A percentile compares a stretch with the other conserved stretches of the same genome.
These are phyloP conservation scores for Neotragus pygmaeus DNA, from an alignment of 2,113 vertebrate genomes.

Conservation along the genomic window DNA sequence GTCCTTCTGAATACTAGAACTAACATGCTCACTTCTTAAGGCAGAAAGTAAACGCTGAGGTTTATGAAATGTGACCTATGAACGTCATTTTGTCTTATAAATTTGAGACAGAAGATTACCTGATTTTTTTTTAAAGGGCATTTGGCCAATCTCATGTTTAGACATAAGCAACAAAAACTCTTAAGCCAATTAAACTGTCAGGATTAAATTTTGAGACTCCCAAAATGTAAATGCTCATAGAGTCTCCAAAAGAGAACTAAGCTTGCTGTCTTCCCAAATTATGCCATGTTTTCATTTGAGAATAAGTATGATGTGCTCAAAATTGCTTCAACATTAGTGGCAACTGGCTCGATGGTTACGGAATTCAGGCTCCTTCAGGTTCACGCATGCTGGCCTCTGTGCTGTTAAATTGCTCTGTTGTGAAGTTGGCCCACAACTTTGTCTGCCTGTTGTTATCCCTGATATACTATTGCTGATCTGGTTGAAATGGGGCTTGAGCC, in stretches of 20 bases:
- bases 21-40: neutral
- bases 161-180: neutral
- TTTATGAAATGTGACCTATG: neutral
- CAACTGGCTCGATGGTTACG: neutral
- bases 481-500: neutral
- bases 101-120: neutral
- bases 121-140: neutral
- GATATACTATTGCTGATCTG: neutral
- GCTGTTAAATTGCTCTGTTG: neutral
- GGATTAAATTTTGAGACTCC: conserved; percentile 4
- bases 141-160: neutral
- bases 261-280: neutral
- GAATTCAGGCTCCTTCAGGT: neutral
- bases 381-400: neutral
- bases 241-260: neutral
- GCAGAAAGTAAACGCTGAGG: neutral
- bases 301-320: neutral
- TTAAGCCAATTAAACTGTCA: neutral
- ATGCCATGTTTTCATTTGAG: neutral
- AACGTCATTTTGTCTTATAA: neutral
- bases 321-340: neutral
- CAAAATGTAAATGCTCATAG: neutral
- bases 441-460: neutral
- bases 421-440: neutral
- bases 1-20: neutral